A percentile compares a stretch with the other conserved stretches of the same genome.
These are phyloP conservation scores for Heliconius ismenius DNA, from an alignment of 2,888 invertebrate genomes.

Conservation along the genomic window DNA sequence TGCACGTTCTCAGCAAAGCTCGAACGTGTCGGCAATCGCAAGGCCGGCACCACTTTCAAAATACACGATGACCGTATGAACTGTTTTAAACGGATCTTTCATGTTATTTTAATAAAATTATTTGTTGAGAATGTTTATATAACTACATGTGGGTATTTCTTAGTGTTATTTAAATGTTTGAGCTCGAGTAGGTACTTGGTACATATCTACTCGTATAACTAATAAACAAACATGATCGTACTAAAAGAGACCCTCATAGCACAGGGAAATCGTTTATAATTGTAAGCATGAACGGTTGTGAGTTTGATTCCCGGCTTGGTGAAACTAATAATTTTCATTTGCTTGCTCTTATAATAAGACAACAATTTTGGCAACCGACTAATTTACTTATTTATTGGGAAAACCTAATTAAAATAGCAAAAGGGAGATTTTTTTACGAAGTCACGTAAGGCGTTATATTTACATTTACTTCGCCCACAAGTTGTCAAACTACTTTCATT, in stretches of 20 bases:
- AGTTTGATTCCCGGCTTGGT: too few species aligned
- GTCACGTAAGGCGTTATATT: constrained; percentile 3
- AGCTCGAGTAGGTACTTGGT: not conserved
- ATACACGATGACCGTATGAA: constrained; percentile 24
- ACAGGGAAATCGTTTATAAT: too few species aligned
- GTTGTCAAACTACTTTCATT: constrained; percentile 30
- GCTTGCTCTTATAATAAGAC: too few species aligned
- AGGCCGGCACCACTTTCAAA: constrained; percentile 42
- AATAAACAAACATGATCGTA: not conserved
- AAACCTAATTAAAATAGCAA: not conserved
- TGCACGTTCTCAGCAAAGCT: constrained; percentile 32
- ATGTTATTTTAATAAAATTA: not conserved
- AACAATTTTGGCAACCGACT: not conserved
- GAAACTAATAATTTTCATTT: too few species aligned
- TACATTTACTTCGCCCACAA: constrained; percentile 3
- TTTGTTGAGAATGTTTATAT: not conserved
- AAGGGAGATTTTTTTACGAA: not conserved
- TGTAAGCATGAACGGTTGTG: not conserved
- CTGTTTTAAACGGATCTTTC: constrained; percentile 15
- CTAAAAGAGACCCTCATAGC: not conserved
- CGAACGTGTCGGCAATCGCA: constrained; percentile 27
- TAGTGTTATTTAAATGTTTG: not conserved
- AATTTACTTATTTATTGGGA: not conserved
- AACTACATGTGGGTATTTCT: not conserved
- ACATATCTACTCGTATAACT: not conserved